Evolutionary conservation across 2,113 vertebrate species (phyloP).

Genomic region (Notothenia coriiceps): DNA sequence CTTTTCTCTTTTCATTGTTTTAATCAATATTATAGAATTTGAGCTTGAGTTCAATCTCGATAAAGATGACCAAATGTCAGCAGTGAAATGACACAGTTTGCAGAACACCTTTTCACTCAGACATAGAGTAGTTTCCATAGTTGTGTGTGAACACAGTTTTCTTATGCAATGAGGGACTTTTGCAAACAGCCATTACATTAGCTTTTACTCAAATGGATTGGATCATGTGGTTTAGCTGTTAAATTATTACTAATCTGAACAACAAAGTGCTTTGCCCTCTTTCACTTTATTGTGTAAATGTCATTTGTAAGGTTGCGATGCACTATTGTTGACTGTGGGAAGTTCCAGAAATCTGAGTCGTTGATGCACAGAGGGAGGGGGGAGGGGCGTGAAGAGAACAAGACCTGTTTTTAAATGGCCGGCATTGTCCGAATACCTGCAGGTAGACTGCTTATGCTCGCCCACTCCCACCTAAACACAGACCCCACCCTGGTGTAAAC

Average conservation of each 20-base stretch:
- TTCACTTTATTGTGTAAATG: background rate
- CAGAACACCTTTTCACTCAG: too few species aligned
- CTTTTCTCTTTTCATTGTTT: background rate
- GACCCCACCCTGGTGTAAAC: background rate
- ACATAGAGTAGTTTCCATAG: background rate
- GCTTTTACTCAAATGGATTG: background rate
- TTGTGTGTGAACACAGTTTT: background rate
- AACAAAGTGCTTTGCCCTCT: background rate
- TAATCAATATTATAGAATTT: too few species aligned
- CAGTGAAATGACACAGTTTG: too few species aligned
- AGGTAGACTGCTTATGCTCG: constrained; percentile 37
- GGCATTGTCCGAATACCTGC: constrained; percentile 11
- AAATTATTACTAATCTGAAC: background rate
- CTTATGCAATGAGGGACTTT: too few species aligned
- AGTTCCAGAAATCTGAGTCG: constrained; percentile 56
- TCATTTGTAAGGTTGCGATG: background rate
- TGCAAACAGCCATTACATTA: background rate
- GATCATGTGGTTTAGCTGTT: background rate
- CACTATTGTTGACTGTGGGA: constrained; percentile 32
- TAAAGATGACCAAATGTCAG: too few species aligned
- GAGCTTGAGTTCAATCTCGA: too few species aligned
- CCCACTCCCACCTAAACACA: background rate
- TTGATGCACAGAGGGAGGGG: constrained; percentile 6
- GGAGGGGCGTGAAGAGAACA: constrained; percentile 31
- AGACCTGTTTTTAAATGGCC: constrained; percentile 21